Evolutionary conservation across 2,113 vertebrate species (phyloP), one percentile per base, ranked within the genome.

Genomic region (Helogale parvula): DNA sequence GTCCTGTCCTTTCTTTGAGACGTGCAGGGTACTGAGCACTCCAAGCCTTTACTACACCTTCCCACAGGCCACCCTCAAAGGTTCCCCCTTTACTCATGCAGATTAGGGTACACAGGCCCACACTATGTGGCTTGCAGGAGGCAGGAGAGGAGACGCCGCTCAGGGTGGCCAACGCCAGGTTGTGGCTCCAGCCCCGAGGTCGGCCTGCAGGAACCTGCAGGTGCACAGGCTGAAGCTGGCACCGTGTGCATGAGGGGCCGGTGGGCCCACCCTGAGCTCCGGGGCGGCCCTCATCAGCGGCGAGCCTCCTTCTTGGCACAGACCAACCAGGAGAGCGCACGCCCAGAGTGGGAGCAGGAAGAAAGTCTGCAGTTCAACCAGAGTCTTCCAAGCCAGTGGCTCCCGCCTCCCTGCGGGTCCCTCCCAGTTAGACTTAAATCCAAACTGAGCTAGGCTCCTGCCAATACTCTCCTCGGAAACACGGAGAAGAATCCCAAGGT

Each of bases 201-300:
- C 50, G 2, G 50, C 35, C 79, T 29, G 66, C 21, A 3, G 31
- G 7, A 31, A 11, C 66, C 76, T 4, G 29, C 31, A 52, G 7
- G 31, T 12, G 10, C 29, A 69, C 35, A 17, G 15, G 52, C 52
- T 17, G 52, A 17, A 54, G 52, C 52, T 54, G 52, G 52, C 16
- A 15, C 15, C 15, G 52, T 0, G 6, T 12, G 12, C 52, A 31
- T 2, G 4, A 5, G 14, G 19, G 8, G 23, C 50, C 12, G 13
- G 7, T 9, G 21, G 57, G 21, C 33, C 33, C 86, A 31, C 50
- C 86, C 35, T 50, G 77, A 63, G 52, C 52, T 13, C 69, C 57
- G 3, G 27, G 63, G 63, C 7, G n/a, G 45, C 13, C 13, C 4
- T 35, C 25, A 19, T 16, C 5, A 3, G 63, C 1, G 17, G 17